Base-by-base conservation (phyloP, 1,140 invertebrate genomes). In the Cyclina sinensis region DNA sequence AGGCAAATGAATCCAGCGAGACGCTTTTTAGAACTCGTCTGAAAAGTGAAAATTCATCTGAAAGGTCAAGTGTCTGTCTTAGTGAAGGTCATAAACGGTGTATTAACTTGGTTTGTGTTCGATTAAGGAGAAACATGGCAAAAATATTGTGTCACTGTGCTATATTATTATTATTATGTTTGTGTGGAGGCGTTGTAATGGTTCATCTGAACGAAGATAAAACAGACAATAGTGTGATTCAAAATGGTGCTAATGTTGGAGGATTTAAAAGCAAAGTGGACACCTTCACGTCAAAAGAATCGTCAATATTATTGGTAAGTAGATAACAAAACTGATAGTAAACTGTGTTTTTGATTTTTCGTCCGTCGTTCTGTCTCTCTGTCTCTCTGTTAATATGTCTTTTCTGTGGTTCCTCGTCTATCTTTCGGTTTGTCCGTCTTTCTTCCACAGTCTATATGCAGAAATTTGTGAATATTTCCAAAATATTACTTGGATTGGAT, bases 71-170 rank as follows among this genome's bases (percentile, higher is more conserved):
- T 62, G 4, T 27, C 7, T 21, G 57, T 9, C 9, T 62, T 5
- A n/a, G 57, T 62, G 57, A 62, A 24, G 24, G 57, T 62, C 57
- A 62, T 27, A 62, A 62, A 27, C n/a, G 21, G 24, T 62, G n/a
- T 14, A 62, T 62, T 4, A 62, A 62, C 57, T 62, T 62, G 57
- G n/a, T 27, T 21, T 62, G 57, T 62, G n/a, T 62, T n/a, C 57
- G 24, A 1, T 9, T 62, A 62, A 1, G 24, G 57, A 62, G 4
- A 27, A 62, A 27, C 24, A 62, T 62, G 57, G 57, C 57, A 62
- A 62, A 62, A 62, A 27, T 62, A 24, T 62, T 62, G 24, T 62
- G 57, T 62, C 57, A 62, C 57, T 62, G 57, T 62, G 57, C 27
- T 27, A 62, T 62, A 62, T 62, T 62, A 27, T 27, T 62, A 27